Conservation (phyloP, 2,888 invertebrate genomes). For the Bellardia pandia region DNA sequence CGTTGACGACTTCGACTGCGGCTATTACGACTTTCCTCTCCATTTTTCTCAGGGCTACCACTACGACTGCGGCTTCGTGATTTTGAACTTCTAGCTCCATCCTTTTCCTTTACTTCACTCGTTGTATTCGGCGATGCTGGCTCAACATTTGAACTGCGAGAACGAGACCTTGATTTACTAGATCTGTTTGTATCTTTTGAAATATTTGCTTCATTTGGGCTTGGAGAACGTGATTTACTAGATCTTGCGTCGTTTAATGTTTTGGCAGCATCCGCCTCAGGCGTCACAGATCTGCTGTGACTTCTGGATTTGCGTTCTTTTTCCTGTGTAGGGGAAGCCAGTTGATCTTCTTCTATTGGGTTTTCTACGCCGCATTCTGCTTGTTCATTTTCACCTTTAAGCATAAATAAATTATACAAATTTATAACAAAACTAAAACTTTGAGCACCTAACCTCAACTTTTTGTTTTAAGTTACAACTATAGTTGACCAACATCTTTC, state of each 20-base stretch:
- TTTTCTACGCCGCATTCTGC: constrained; percentile 3
- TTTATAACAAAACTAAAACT: background rate
- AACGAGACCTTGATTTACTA: constrained; percentile 71
- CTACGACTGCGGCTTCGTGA: constrained; percentile 76
- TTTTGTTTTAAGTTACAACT: background rate
- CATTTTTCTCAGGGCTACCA: constrained; percentile 52
- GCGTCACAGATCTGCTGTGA: constrained; percentile 46
- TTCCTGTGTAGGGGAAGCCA: background rate
- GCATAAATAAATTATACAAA: background rate
- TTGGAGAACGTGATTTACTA: constrained; percentile 71
- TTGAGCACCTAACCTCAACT: constrained; percentile 61
- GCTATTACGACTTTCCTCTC: constrained; percentile 67
- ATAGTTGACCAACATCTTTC: constrained; percentile 7
- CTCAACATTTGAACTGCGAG: constrained; percentile 48
- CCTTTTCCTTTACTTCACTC: constrained; percentile 29
- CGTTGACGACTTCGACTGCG: constrained; percentile 74
- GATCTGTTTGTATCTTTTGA: constrained; percentile 41
- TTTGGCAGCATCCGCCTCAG: constrained; percentile 32
- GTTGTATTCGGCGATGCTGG: constrained; percentile 34
- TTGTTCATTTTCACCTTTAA: constrained; percentile 45
- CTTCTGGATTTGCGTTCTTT: constrained; percentile 37
- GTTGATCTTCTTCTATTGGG: constrained; percentile 23
- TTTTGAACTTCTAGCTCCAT: constrained; percentile 71
- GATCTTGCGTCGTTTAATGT: constrained; percentile 33
- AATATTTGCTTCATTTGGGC: constrained; percentile 28